These are phyloP conservation scores for Oreohelix idahoensis DNA, from an alignment of 1,140 invertebrate species.

Conservation along the genomic window DNA sequence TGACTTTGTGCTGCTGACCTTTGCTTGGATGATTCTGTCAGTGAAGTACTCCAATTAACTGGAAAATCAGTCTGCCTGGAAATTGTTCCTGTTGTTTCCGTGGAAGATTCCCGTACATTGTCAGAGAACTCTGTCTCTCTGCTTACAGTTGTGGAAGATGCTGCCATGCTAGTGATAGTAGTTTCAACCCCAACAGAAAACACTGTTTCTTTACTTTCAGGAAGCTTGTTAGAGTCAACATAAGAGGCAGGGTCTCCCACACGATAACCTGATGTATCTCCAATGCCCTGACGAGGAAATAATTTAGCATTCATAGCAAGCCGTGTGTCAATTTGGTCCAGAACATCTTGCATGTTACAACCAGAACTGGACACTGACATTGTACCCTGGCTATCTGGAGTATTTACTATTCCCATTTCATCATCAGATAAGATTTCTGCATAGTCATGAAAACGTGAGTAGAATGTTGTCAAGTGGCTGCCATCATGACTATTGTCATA, in stretches of 20 bases:
- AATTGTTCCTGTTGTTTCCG: neutral
- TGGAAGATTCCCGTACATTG: neutral
- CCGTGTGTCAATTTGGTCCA: constrained; percentile 42
- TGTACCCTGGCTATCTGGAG: constrained; percentile 13
- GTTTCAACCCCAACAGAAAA: neutral
- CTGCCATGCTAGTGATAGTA: neutral
- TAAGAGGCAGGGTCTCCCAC: neutral
- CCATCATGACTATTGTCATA: constrained; percentile 22
- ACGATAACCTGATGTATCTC: constrained; percentile 19
- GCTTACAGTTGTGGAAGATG: neutral
- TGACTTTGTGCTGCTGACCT: neutral
- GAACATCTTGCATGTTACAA: constrained; percentile 47
- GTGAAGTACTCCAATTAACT: neutral
- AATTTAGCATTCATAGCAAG: constrained; percentile 35
- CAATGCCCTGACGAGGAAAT: constrained; percentile 30
- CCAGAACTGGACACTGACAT: constrained; percentile 41
- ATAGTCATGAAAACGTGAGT: constrained; percentile 63
- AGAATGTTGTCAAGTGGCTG: constrained; percentile 20
- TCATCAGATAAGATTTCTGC: constrained; percentile 62
- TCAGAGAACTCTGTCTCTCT: no score
- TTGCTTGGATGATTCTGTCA: constrained; percentile 1
- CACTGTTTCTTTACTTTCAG: neutral
- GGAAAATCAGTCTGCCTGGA: constrained; percentile 30
- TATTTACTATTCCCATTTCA: constrained; percentile 33
- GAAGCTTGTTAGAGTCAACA: neutral